These are phyloP conservation scores for Syngnathus acus DNA, from an alignment of 2,797 vertebrate genomes.

Conservation along the genomic window DNA sequence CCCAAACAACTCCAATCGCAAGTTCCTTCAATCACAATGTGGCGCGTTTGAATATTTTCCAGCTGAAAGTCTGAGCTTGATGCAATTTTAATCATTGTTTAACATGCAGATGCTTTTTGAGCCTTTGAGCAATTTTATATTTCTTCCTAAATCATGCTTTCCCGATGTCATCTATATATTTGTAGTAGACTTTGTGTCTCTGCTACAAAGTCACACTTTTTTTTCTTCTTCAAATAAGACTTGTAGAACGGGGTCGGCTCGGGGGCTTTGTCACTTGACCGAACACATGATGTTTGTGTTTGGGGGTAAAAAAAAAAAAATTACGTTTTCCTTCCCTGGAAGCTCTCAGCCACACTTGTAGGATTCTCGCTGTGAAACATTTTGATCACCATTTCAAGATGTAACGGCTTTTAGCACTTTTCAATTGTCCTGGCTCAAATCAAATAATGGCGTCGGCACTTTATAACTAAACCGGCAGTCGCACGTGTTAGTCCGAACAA, in stretches of 20 bases:
- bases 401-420: too few species aligned
- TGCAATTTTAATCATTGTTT: slow-evolving; percentile 74
- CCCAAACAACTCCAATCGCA: slow-evolving; percentile 64
- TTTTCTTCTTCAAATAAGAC: neutral
- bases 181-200: neutral
- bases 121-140: slow-evolving; percentile 17
- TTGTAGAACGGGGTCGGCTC: neutral
- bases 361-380: neutral
- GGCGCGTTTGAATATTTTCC: slow-evolving; percentile 71
- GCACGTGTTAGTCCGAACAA: too few species aligned
- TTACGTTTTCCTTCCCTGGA: neutral
- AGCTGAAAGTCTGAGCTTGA: slow-evolving; percentile 71
- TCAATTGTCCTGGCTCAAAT: too few species aligned
- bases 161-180: too few species aligned
- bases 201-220: neutral
- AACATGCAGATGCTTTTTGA: slow-evolving; percentile 73
- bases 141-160: neutral
- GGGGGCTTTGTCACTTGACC: slow-evolving; percentile 1
- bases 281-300: neutral
- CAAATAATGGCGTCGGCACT: too few species aligned
- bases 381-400: too few species aligned
- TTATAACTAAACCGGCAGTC: too few species aligned
- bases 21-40: slow-evolving; percentile 58
- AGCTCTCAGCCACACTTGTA: neutral
- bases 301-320: neutral